Conservation (phyloP, 2,797 vertebrate genomes). For the Sandelia bainsii region DNA sequence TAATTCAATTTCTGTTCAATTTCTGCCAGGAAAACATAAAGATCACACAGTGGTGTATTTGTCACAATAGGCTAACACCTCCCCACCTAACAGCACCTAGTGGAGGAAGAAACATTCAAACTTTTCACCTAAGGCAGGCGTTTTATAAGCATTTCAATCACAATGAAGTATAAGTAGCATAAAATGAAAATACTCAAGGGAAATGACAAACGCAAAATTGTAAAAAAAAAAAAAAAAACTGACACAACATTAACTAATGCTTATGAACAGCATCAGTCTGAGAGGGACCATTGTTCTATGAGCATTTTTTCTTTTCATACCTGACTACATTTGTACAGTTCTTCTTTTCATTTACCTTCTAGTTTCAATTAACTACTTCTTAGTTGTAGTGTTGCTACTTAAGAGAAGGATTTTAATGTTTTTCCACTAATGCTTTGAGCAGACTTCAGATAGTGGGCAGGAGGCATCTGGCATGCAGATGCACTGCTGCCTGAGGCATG, state of each 20-base stretch:
- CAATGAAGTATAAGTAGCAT: not conserved
- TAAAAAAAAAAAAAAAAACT: too few species aligned
- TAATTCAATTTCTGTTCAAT: not conserved
- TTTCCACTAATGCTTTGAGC: constrained; percentile 51
- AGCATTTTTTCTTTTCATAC: not conserved
- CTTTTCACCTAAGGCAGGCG: too few species aligned
- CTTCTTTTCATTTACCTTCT: constrained; percentile 4
- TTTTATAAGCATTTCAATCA: not conserved
- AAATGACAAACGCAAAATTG: not conserved
- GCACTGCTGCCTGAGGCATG: constrained; percentile 62
- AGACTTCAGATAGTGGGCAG: constrained; percentile 64
- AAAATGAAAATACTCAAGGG: not conserved
- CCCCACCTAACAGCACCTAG: not conserved
- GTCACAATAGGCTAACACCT: not conserved
- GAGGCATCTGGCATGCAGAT: constrained; percentile 80
- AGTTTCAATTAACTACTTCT: constrained; percentile 22
- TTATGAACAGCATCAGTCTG: too few species aligned
- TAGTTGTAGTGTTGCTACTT: constrained; percentile 28
- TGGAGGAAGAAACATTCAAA: too few species aligned
- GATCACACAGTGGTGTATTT: not conserved
- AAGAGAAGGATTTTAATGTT: constrained; percentile 37
- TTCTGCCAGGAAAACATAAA: not conserved
- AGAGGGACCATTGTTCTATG: too few species aligned
- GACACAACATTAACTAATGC: not conserved
- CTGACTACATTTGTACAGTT: not conserved